phyloP scores from a whole-genome alignment of 2,797 vertebrate species.

The Hylomyscus alleni region DNA sequence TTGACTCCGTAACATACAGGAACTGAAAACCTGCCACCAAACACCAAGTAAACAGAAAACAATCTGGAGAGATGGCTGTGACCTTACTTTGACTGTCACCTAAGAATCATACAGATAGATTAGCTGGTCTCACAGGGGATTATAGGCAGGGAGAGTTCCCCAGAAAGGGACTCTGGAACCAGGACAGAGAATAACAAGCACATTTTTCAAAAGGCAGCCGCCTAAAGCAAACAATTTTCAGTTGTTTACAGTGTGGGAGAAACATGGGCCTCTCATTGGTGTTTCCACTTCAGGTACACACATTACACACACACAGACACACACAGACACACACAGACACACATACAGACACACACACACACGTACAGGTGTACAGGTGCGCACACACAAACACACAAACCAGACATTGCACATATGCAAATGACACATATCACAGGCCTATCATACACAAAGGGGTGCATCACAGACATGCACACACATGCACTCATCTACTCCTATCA shows the following conservation, averaged over 20 bases:
- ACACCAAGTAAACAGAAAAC: not conserved
- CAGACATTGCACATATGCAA: not conserved
- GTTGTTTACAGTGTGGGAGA: conserved; percentile 11
- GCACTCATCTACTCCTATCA: not conserved
- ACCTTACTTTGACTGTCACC: not conserved
- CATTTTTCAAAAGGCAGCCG: conserved; percentile 33
- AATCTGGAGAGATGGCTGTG: not conserved
- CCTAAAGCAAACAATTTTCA: conserved; percentile 46
- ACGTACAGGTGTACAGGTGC: too few species aligned
- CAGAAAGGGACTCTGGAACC: conserved; percentile 20
- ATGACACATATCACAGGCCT: too few species aligned
- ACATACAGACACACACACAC: too few species aligned
- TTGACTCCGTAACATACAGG: not conserved
- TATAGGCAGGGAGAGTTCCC: conserved; percentile 9
- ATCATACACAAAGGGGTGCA: not conserved
- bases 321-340: not conserved
- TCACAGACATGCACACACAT: not conserved
- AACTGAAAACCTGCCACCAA: not conserved
- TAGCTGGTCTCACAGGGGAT: not conserved
- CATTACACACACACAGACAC: not conserved
- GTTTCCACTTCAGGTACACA: not conserved
- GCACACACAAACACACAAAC: not conserved
- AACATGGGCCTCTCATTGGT: not conserved
- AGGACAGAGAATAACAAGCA: not conserved
- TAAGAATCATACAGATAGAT: not conserved